Conservation (phyloP, 2,113 vertebrate species). For the Pedetes capensis region DNA sequence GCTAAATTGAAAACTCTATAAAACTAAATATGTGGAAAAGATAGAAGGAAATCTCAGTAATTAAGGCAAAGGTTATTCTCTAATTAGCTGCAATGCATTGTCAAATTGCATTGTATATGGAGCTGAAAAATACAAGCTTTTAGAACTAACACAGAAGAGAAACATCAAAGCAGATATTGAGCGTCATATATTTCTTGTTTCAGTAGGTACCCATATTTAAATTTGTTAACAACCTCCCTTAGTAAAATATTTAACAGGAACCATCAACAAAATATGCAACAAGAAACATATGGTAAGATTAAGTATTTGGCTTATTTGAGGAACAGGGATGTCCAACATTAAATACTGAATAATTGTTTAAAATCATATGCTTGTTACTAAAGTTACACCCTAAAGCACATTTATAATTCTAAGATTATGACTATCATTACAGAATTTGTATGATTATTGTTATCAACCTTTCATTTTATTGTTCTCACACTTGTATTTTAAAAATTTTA, state of each 20-base stretch:
- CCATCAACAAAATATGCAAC: neutral
- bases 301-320: slow-evolving; percentile 50
- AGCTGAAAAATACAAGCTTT: slow-evolving; percentile 59
- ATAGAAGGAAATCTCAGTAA: slow-evolving; percentile 77
- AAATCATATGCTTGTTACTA: neutral
- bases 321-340: slow-evolving; percentile 39
- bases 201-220: neutral
- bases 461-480: neutral
- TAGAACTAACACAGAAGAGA: slow-evolving; percentile 64
- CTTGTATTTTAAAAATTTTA: slow-evolving; percentile 27
- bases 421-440: neutral
- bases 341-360: neutral
- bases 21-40: slow-evolving; percentile 75
- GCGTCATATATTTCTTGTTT: slow-evolving; percentile 48
- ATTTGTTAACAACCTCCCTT: neutral
- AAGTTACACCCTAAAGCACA: neutral
- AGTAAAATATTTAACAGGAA: slow-evolving; percentile 25
- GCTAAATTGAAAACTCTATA: slow-evolving; percentile 75
- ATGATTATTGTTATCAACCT: neutral
- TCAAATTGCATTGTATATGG: slow-evolving; percentile 76
- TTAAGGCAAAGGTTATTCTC: slow-evolving; percentile 69
- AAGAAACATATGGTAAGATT: slow-evolving; percentile 34
- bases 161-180: slow-evolving; percentile 54
- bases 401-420: slow-evolving; percentile 15
- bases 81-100: slow-evolving; percentile 77